Conservation (phyloP, 2,888 invertebrate genomes). For the Cotesia congregata region DNA sequence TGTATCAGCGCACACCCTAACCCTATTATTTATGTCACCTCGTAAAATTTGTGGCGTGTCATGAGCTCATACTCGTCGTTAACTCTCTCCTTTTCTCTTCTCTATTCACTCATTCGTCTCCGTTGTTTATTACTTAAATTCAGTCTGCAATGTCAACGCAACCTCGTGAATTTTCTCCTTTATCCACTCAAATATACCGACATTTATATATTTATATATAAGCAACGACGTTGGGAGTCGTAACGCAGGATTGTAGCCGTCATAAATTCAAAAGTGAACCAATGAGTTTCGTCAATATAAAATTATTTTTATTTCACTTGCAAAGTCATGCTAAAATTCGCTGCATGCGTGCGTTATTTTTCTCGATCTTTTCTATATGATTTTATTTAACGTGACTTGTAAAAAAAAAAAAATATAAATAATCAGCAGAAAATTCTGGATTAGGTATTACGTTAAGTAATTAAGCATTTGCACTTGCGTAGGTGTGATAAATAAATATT, state of each 20-base stretch:
- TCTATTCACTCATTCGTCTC: conserved; percentile 13
- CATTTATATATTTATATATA: background rate
- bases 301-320: background rate
- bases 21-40: conserved; percentile 66
- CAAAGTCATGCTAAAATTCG: background rate
- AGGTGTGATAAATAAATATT: background rate
- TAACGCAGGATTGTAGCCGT: background rate
- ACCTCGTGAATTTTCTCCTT: background rate
- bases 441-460: background rate
- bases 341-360: background rate
- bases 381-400: conserved; percentile 3
- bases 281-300: background rate
- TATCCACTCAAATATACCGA: background rate
- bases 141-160: background rate
- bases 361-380: background rate
- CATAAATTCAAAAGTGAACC: background rate
- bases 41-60: conserved; percentile 69
- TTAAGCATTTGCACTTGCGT: background rate
- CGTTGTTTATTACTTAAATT: background rate
- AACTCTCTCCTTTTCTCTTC: conserved; percentile 23
- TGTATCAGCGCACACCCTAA: conserved; percentile 65
- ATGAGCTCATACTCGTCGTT: conserved; percentile 57
- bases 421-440: background rate
- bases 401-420: background rate
- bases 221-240: background rate